phyloP scores from a whole-genome alignment of 2,797 vertebrate genomes.

The Muscicapa striata region DNA sequence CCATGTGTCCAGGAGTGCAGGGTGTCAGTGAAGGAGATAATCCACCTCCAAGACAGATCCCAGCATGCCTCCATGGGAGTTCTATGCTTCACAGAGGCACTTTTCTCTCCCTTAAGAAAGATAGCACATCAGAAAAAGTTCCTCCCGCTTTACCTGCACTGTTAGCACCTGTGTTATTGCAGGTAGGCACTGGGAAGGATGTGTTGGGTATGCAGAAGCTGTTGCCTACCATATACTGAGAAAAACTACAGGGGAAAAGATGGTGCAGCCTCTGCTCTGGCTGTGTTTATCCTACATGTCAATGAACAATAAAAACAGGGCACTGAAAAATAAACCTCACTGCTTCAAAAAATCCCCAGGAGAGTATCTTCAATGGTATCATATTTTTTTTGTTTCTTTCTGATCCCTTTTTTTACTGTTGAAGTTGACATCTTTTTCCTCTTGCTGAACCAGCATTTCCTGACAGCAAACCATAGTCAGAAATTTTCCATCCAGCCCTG shows the following conservation, averaged over 20 bases:
- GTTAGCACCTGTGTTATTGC: neutral
- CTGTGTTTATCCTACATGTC: neutral
- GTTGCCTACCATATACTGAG: neutral
- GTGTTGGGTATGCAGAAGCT: neutral
- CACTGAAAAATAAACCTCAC: constrained; percentile 14
- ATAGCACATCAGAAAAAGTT: neutral
- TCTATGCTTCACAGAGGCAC: neutral
- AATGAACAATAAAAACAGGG: neutral
- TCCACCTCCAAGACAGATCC: neutral
- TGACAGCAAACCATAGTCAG: constrained; percentile 34
- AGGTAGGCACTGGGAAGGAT: neutral
- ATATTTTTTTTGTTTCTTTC: constrained; percentile 23
- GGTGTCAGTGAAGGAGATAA: neutral
- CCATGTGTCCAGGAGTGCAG: neutral
- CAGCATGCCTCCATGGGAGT: neutral
- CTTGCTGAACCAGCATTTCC: constrained; percentile 64
- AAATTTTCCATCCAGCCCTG: constrained; percentile 51
- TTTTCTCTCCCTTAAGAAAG: neutral
- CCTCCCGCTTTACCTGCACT: accelerated
- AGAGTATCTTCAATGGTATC: neutral
- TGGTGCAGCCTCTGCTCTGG: neutral
- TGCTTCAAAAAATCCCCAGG: neutral
- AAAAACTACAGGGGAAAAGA: neutral
- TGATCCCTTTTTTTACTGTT: constrained; percentile 34
- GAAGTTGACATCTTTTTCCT: constrained; percentile 58